Evolutionary conservation across 2,888 invertebrate genomes (phyloP), one percentile per base, ranked within the genome.

Genomic region (Crossocerus cetratus): DNA sequence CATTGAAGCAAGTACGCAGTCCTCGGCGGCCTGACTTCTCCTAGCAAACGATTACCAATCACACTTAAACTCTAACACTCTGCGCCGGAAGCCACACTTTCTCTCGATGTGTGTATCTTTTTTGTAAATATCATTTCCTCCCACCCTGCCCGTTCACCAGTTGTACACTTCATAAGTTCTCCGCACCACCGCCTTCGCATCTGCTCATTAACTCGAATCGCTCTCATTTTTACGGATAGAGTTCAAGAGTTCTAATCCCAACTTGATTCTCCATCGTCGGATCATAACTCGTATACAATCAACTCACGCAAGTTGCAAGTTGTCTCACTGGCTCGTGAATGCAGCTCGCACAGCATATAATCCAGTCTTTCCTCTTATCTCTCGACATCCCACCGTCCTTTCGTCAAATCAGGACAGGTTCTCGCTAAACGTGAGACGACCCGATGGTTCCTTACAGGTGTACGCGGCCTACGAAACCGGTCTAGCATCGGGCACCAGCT

Each of bases 401-500:
- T 14, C 2, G 16, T 49, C 49, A n/a, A 14, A 2, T 49, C 16
- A 49, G 16, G 16, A 49, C 4, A 49, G 16, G 16, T 49, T n/a
- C 14, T 1, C 11, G 49, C 14, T 16, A 16, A 49, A 49, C 16
- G 14, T 49, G 16, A 49, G 16, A 4, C 16, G 16, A 49, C 16
- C 16, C 8, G 8, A 43, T 8, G 42, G 88, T 13, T 89, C 91
- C 63, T 91, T 94, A 43, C 94, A 98, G 92, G 98, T 99, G 5
- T 98, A 96, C 88, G 98, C 98, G 4, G 98, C 99, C 0, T 99
- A 99, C 90, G 97, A 98, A 82, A 98, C 98, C 0, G 99, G 99
- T 8, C 91, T 99, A 80, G 97, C 98, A 1, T 94, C 94, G 74
- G 98, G 98, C 4, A 98, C 98, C 0, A 97, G 98, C 83, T 93